phyloP scores from a whole-genome alignment of 2,797 vertebrate species.

The Simalia tracyae region DNA sequence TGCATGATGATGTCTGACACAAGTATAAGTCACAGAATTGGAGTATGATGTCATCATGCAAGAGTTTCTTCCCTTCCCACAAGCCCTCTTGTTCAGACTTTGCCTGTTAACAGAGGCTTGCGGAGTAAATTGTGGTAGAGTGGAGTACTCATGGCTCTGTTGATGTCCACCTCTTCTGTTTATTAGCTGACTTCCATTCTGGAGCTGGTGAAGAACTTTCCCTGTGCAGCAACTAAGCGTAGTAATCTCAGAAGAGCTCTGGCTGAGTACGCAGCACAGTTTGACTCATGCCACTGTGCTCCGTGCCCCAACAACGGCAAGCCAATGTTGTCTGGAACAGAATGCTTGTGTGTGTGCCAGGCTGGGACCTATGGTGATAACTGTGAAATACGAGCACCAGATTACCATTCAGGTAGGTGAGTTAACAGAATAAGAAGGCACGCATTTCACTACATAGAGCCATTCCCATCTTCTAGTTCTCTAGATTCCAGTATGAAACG shows the following conservation, averaged over 20 bases:
- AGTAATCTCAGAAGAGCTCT: conserved; percentile 83
- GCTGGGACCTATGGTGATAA: conserved; percentile 83
- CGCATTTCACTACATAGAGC: not conserved
- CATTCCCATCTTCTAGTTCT: not conserved
- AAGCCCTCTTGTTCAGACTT: not conserved
- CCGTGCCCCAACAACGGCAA: conserved; percentile 87
- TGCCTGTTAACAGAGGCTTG: not conserved
- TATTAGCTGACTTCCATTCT: conserved; percentile 80
- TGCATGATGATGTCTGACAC: not conserved
- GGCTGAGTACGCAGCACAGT: conserved; percentile 76
- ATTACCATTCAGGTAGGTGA: conserved; percentile 78
- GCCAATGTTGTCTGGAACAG: conserved; percentile 78
- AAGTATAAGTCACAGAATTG: not conserved
- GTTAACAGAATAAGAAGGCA: not conserved
- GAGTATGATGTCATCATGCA: not conserved
- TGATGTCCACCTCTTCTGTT: not conserved
- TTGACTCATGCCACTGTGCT: conserved; percentile 85
- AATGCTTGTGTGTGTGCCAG: conserved; percentile 88
- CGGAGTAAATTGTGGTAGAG: not conserved
- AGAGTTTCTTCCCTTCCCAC: not conserved
- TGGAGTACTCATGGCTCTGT: not conserved
- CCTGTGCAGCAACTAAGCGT: conserved; percentile 86
- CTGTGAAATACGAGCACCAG: conserved; percentile 82
- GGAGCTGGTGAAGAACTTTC: conserved; percentile 82
- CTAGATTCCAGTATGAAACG: not conserved